phyloP scores from a whole-genome alignment of 2,888 invertebrate species.

The Dendrolimus houi region DNA sequence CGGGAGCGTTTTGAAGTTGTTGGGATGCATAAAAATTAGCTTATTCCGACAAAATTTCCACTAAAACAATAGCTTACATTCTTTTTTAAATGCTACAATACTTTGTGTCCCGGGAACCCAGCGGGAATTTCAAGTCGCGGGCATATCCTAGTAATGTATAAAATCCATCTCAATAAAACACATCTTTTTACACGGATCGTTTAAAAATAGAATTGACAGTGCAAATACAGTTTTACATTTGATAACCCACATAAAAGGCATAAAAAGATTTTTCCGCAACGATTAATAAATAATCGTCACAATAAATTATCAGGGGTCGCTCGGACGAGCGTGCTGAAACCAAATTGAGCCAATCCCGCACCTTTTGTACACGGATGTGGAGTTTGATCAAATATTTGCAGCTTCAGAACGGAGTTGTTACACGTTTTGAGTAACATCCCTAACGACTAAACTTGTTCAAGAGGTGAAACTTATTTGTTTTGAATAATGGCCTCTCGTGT shows the following conservation, averaged over 20 bases:
- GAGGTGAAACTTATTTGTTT: background rate
- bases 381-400: conserved; percentile 54
- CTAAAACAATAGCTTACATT: no score
- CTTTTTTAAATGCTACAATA: no score
- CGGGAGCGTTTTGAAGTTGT: no score
- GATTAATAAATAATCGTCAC: conserved; percentile 18
- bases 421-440: conserved; percentile 17
- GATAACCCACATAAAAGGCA: background rate
- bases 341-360: conserved; percentile 61
- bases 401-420: conserved; percentile 26
- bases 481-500: background rate
- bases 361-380: conserved; percentile 36
- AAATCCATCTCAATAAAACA: no score
- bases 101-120: no score
- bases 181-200: no score
- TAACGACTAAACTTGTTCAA: background rate
- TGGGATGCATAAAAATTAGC: no score
- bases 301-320: conserved; percentile 29
- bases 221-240: conserved; percentile 1
- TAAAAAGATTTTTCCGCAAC: conserved; percentile 9
- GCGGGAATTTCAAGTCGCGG: no score
- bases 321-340: conserved; percentile 35
- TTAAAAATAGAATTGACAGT: no score
- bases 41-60: no score
- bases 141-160: no score